These are phyloP conservation scores for Eupithecia pulchellata DNA, from an alignment of 2,888 invertebrate genomes.

Conservation along the genomic window DNA sequence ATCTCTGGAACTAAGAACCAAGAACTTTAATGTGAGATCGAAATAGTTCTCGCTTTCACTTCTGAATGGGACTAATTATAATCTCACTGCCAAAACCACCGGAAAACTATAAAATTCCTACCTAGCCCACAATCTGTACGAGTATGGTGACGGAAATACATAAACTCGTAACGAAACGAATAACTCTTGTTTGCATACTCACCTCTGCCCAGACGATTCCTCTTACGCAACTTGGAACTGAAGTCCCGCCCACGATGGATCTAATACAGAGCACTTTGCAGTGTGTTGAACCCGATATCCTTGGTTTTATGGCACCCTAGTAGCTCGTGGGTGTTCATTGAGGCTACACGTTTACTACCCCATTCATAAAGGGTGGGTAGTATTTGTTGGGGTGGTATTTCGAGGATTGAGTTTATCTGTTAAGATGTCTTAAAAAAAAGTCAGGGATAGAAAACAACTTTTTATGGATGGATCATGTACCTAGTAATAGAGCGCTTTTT, in stretches of 20 bases:
- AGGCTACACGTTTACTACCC: constrained; percentile 49
- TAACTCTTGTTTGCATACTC: constrained; percentile 41
- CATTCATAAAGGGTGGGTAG: constrained; percentile 48
- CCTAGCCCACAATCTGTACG: constrained; percentile 30
- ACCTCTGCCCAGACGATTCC: constrained; percentile 36
- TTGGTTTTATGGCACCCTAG: constrained; percentile 45
- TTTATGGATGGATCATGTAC: no score
- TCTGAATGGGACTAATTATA: constrained; percentile 27
- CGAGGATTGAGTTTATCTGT: not conserved
- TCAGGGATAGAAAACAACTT: no score
- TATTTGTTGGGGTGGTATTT: not conserved
- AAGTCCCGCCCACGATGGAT: constrained; percentile 43
- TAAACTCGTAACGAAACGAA: constrained; percentile 36
- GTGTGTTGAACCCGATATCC: constrained; percentile 47
- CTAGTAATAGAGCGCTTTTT: no score
- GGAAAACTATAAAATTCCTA: constrained; percentile 33
- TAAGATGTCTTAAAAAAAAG: no score
- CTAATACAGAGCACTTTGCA: constrained; percentile 40
- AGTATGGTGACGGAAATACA: constrained; percentile 36
- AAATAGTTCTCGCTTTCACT: constrained; percentile 24
- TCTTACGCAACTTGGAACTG: constrained; percentile 44
- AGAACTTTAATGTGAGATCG: constrained; percentile 13
- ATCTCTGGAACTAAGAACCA: constrained; percentile 28
- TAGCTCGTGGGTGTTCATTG: constrained; percentile 48
- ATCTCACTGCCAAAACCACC: constrained; percentile 24